A percentile compares a stretch with the other conserved stretches of the same genome.
phyloP scores from a whole-genome alignment of 2,113 vertebrate species.

The Tetrao urogallus region DNA sequence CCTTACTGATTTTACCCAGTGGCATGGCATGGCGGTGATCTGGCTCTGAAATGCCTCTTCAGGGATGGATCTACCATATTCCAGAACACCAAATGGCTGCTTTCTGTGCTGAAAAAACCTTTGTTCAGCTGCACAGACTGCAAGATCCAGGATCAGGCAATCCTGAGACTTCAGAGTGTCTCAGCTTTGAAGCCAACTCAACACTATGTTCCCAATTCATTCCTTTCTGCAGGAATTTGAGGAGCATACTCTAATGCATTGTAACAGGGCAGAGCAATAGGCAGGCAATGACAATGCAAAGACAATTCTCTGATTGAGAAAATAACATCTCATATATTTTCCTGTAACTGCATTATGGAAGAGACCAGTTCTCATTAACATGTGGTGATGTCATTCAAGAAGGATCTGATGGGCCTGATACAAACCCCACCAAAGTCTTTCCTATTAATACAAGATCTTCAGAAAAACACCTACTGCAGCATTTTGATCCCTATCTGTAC shows the following conservation, averaged over 20 bases:
- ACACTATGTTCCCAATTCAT: not conserved
- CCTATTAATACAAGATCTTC: slow-evolving; percentile 8
- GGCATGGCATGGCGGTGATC: not conserved
- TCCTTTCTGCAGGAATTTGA: not conserved
- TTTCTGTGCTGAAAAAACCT: not conserved
- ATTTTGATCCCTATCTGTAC: slow-evolving; percentile 34
- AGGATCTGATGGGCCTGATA: not conserved
- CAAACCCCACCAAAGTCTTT: not conserved
- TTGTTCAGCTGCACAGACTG: not conserved
- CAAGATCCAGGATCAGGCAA: not conserved
- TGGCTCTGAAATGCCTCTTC: not conserved
- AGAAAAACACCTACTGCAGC: slow-evolving; percentile 38
- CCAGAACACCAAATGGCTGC: not conserved
- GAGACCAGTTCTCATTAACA: not conserved
- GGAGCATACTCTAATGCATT: not conserved
- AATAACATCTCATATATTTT: not conserved
- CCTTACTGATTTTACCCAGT: not conserved
- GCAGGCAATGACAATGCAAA: not conserved
- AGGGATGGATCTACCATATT: not conserved
- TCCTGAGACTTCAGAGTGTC: not conserved
- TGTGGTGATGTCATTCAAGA: not conserved
- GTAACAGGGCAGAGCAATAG: not conserved
- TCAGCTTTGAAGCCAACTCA: not conserved
- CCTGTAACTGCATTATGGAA: not conserved
- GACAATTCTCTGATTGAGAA: not conserved